Evolutionary conservation across 2,113 vertebrate species (phyloP).

Genomic region (Pseudolaguvia tuberculata): DNA sequence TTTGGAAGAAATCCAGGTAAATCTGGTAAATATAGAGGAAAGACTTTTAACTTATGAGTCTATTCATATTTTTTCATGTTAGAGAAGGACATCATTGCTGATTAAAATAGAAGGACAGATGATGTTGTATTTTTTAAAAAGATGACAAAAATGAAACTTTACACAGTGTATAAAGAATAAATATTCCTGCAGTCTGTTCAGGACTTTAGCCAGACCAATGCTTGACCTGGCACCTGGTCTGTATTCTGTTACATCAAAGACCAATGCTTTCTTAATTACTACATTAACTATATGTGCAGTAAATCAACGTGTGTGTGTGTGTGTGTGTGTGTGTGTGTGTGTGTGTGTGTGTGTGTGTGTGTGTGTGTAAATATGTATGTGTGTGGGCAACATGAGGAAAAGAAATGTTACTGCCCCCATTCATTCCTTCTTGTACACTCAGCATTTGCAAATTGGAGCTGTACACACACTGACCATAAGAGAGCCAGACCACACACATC

Average conservation of each 20-base stretch:
- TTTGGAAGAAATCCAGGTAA: no score
- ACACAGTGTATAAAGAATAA: not conserved
- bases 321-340: conserved; percentile 13
- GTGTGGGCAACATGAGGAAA: not conserved
- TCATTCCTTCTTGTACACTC: conserved; percentile 27
- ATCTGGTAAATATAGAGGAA: no score
- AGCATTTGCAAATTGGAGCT: conserved; percentile 19
- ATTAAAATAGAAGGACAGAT: not conserved
- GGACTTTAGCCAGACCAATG: no score
- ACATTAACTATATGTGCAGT: not conserved
- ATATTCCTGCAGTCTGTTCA: no score
- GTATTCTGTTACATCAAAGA: no score
- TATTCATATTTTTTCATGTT: not conserved
- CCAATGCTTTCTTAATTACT: not conserved
- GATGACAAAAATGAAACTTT: not conserved
- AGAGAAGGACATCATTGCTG: not conserved
- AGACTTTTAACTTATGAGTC: no score
- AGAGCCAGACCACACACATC: conserved; percentile 24
- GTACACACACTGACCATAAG: conserved; percentile 17
- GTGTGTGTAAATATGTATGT: conserved; percentile 16
- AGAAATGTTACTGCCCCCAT: conserved; percentile 15
- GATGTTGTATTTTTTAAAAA: no score
- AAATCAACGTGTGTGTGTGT: conserved; percentile 8
- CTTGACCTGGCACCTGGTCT: no score
- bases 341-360: conserved; percentile 12